Percentiles rank a stretch among this genome's conserved stretches.
Evolutionary conservation across 1,140 invertebrate species (phyloP).

Genomic region (honey bee (Apis mellifera)): DNA sequence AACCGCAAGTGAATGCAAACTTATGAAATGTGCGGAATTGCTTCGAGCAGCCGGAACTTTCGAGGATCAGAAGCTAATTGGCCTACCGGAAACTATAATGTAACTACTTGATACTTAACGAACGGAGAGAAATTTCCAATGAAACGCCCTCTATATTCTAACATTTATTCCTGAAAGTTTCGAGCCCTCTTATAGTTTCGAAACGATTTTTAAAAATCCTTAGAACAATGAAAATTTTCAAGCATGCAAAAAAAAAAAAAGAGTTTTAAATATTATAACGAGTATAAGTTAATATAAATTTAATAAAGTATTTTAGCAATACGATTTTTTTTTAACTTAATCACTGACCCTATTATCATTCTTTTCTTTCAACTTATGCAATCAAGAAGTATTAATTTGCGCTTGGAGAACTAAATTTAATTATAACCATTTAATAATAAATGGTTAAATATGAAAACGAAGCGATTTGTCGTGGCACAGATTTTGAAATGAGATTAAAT

Average conservation of each 20-base stretch:
- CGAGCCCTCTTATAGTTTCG: neutral
- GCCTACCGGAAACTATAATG: conserved; percentile 3
- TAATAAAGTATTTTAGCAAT: too few relatives aligned
- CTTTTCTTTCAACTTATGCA: too few relatives aligned
- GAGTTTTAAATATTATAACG: neutral
- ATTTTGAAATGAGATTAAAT: neutral
- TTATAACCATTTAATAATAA: too few relatives aligned
- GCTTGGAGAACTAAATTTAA: too few relatives aligned
- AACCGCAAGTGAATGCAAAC: neutral
- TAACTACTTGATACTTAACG: conserved; percentile 35
- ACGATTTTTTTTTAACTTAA: too few relatives aligned
- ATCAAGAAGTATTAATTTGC: too few relatives aligned
- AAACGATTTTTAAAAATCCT: neutral
- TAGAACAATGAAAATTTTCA: neutral
- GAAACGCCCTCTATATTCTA: neutral
- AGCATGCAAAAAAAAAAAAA: neutral
- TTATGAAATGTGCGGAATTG: neutral
- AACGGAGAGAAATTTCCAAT: conserved; percentile 20
- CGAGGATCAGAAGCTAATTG: conserved; percentile 29
- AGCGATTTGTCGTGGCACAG: neutral
- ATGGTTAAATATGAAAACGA: too few relatives aligned
- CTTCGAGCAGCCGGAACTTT: conserved; percentile 3
- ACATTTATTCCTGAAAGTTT: neutral
- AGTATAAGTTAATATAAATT: neutral
- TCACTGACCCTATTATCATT: too few relatives aligned